Percentiles rank a stretch among this genome's conserved stretches.
These are phyloP conservation scores for Burhinus bistriatus DNA, from an alignment of 2,113 vertebrate genomes.

Conservation along the genomic window DNA sequence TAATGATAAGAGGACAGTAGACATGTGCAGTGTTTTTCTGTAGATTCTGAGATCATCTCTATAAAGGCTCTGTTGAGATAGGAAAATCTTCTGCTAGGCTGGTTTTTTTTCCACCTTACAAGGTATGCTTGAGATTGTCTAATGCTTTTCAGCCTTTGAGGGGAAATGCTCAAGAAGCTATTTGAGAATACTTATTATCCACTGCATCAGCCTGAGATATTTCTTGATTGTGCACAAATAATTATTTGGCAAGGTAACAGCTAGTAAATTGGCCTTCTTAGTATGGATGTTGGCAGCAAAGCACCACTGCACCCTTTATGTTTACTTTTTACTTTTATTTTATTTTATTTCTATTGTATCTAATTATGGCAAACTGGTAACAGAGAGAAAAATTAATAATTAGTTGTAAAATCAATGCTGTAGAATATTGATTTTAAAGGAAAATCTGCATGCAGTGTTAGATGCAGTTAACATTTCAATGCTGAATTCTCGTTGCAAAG, in stretches of 20 bases:
- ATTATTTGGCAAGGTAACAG: background rate
- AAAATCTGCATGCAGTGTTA: background rate
- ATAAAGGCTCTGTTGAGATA: background rate
- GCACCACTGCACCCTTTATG: background rate
- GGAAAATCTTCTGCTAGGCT: background rate
- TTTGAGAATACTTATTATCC: background rate
- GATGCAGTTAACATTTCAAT: background rate
- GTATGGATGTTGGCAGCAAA: background rate
- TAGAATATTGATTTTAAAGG: constrained; percentile 30
- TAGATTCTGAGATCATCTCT: background rate
- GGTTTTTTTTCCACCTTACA: background rate
- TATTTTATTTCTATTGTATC: background rate
- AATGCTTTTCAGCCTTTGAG: background rate
- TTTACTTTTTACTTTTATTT: constrained; percentile 15
- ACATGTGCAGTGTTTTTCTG: background rate
- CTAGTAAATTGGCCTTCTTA: background rate
- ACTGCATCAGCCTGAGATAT: background rate
- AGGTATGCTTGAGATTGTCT: background rate
- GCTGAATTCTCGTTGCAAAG: background rate
- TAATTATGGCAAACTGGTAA: background rate
- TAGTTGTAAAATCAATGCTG: background rate
- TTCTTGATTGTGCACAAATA: background rate
- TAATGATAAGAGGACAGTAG: background rate
- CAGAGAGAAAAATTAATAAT: background rate
- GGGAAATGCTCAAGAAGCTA: background rate